Conservation (phyloP, 2,888 invertebrate genomes). For the Thymelicus sylvestris region DNA sequence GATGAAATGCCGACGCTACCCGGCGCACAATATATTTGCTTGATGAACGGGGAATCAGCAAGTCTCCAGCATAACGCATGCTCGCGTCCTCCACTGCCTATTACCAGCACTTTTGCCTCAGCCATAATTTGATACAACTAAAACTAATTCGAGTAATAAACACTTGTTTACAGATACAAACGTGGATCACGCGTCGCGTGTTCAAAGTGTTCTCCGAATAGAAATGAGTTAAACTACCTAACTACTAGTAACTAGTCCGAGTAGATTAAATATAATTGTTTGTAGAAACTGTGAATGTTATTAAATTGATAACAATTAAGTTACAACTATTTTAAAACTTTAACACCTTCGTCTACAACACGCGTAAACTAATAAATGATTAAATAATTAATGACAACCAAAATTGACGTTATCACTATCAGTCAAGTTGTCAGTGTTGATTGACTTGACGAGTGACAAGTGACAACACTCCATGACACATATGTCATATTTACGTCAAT, state of each 20-base stretch:
- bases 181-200: constrained; percentile 12
- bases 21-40: constrained; percentile 91
- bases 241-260: not conserved
- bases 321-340: constrained; percentile 37
- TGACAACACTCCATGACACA: no score
- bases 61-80: constrained; percentile 98
- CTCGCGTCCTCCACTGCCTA: constrained; percentile 97
- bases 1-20: constrained; percentile 94
- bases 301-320: not conserved
- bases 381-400: constrained; percentile 55
- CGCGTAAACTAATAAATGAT: constrained; percentile 69
- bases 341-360: constrained; percentile 55
- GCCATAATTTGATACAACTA: constrained; percentile 55
- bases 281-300: not conserved
- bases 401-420: not conserved
- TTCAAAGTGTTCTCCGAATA: not conserved
- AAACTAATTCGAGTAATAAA: constrained; percentile 27
- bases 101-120: constrained; percentile 88
- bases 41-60: constrained; percentile 89
- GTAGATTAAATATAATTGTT: not conserved
- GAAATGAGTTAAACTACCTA: not conserved
- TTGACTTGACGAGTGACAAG: no score
- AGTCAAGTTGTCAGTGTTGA: no score
- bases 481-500: no score
- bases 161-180: constrained; percentile 24